Base-by-base conservation (phyloP, 37 sponge, comb jelly and placozoan species). In the Chondrilla cf. caribensis region DNA sequence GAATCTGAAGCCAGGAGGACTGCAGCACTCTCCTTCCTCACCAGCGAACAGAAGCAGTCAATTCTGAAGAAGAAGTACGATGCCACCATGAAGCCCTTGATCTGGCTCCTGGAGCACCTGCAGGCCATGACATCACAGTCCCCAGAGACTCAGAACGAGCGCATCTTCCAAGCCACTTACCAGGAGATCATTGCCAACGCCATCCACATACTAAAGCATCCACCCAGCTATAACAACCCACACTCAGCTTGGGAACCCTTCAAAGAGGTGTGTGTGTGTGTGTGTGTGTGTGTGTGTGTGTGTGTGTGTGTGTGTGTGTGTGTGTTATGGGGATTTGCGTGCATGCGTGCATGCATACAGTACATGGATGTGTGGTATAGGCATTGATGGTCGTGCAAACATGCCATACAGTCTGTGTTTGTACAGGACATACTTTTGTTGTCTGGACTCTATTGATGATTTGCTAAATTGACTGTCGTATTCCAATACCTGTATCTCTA, bases 61-160 rank as follows among this genome's bases (percentile, higher is more conserved):
- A 92, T 95, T 47, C 66, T 95, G 90, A 87, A 66, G 57, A 91
- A 95, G 83, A 95, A 92, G 66, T 90, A 95, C 60, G 26, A 77
- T 25, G 87, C 95, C 68, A 89, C 88, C 51, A 95, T 95, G 95
- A 91, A 87, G 70, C 95, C 95, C 9, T 83, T 94, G 36, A 84
- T 95, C 18, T 92, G 93, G 90, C 85, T 92, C 38, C 62, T 95
- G 79, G 93, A 95, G 54, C 90, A 92, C 87, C 81, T 95, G 54
- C 88, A 87, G 43, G 80, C 80, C 32, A 70, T 95, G 60, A 95
- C 96, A 35, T 80, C 89, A 37, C 93, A 90, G 81, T 86, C 95
- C 18, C 86, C 95, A 35, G 98, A 97, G 84, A 97, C 98, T 14
- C 86, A 82, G 38, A 91, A 93, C 67, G 98, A 97, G 84, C 44